A percentile compares a stretch with the other conserved stretches of the same genome.
phyloP scores from a whole-genome alignment of 2,113 vertebrate species.

The Rhodinocichla rosea region DNA sequence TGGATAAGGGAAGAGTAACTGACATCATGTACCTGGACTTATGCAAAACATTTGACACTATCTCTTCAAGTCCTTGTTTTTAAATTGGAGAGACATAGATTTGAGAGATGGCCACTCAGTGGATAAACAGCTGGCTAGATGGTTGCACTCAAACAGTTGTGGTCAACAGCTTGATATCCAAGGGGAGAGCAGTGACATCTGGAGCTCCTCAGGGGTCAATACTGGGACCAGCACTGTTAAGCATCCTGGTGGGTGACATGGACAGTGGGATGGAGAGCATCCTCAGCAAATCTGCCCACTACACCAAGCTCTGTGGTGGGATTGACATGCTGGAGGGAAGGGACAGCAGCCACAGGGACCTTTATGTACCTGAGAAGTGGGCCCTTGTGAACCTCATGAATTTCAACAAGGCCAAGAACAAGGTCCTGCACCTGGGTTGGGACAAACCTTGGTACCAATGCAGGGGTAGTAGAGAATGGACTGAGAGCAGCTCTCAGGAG shows the following conservation, averaged over 20 bases:
- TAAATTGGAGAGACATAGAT: neutral
- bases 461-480: neutral
- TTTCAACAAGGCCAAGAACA: neutral
- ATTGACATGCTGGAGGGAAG: neutral
- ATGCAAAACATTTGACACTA: neutral
- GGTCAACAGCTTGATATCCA: neutral
- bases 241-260: neutral
- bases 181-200: neutral
- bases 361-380: neutral
- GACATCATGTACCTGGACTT: neutral
- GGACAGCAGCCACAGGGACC: neutral
- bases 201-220: neutral
- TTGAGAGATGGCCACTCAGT: neutral
- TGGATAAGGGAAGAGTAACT: neutral
- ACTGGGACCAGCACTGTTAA: neutral
- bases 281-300: neutral
- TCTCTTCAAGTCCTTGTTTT: accelerated
- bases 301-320: neutral
- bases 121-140: neutral
- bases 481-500: neutral
- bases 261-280: neutral
- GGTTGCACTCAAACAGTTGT: neutral
- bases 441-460: neutral
- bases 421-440: neutral
- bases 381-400: accelerated